Evolutionary conservation across 2,797 vertebrate species (phyloP).

Genomic region (Sebastes wilsoni): DNA sequence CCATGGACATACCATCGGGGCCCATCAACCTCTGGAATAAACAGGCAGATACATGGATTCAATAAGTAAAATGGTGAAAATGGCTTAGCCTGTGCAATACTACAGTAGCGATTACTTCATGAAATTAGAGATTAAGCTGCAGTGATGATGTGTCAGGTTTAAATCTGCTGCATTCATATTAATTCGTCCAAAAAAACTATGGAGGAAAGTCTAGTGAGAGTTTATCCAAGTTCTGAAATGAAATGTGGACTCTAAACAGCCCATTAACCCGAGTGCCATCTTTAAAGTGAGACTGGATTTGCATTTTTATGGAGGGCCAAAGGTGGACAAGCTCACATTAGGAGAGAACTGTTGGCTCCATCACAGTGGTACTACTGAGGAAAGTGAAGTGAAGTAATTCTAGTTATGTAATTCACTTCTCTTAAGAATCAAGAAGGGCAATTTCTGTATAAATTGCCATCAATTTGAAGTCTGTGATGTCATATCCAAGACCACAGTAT

Average conservation of each 20-base stretch:
- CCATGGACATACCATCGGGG: slow-evolving; percentile 90
- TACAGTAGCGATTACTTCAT: background rate
- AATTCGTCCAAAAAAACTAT: background rate
- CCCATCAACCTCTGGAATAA: slow-evolving; percentile 91
- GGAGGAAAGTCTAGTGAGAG: background rate
- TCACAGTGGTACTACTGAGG: background rate
- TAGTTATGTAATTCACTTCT: background rate
- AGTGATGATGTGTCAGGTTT: background rate
- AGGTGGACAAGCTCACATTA: slow-evolving; percentile 22
- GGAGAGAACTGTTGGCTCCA: background rate
- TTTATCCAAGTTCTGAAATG: background rate
- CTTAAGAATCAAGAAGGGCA: background rate
- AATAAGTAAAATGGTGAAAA: background rate
- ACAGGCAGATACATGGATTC: background rate
- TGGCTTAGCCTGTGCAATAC: background rate
- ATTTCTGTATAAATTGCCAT: background rate
- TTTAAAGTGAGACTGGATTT: slow-evolving; percentile 35
- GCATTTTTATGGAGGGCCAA: slow-evolving; percentile 20
- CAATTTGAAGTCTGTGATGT: background rate
- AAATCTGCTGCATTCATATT: background rate
- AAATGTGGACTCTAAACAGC: slow-evolving; percentile 30
- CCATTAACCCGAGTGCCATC: slow-evolving; percentile 46
- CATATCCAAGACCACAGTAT: background rate
- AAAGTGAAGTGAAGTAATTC: background rate
- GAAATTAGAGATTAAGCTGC: background rate